Base-by-base conservation (phyloP, 1,140 invertebrate species). In the Sitophilus oryzae region DNA sequence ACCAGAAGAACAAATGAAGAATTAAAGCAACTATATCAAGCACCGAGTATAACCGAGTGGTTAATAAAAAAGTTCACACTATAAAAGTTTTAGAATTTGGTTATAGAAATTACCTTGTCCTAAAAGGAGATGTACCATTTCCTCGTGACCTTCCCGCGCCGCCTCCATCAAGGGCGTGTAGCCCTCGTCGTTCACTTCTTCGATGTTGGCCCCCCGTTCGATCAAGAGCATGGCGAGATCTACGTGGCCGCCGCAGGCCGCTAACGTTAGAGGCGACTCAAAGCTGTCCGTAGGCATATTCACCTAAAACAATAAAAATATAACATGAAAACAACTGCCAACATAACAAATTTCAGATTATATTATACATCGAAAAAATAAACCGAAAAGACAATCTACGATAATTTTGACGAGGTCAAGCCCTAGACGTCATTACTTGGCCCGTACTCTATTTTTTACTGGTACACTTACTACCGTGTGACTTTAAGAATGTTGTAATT, bases 271-370 rank as follows among this genome's bases (percentile, higher is more conserved):
- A 19, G 96, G 96, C 16, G 94, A 98, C 76, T 99, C 96, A 76
- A 99, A 99, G 74, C 95, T 98, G 71, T 99, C 96, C 34, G 93
- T 96, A 40, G 95, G 93, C 94, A 99, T 97, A 75, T 98, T 98
- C 6, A 69, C 67, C 58, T 65, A 51, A 41, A 52, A 46, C 11
- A 16, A 46, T 3, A 36, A 18, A 38, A 16, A 38, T 36, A 23
- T 8, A 30, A 6, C 25, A 30, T 30, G 5, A 5, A 11, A 30
- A 30, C 25, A 30, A 5, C 11, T 30, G n/a, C n/a, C n/a, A n/a
- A n/a, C n/a, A n/a, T n/a, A n/a, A n/a, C n/a, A n/a, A n/a, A n/a
- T n/a, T n/a, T n/a, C n/a, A n/a, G n/a, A n/a, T n/a, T n/a, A n/a
- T n/a, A n/a, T n/a, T n/a, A n/a, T n/a, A n/a, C n/a, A n/a, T n/a